phyloP scores from a whole-genome alignment of 2,888 invertebrate genomes.

The Amiota mariae region DNA sequence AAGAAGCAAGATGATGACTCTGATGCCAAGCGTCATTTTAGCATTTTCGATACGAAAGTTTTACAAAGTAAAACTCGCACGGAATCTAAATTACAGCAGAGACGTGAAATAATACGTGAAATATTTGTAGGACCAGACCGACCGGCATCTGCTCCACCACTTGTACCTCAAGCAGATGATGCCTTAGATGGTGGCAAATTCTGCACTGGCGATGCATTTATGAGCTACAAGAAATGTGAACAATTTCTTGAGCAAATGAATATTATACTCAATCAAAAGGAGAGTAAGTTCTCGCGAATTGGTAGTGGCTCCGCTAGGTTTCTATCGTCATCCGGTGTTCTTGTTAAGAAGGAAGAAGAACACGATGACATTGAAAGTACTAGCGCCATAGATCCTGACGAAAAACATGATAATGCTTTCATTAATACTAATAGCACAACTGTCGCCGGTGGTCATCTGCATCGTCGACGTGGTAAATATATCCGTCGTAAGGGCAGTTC shows the following conservation, averaged over 20 bases:
- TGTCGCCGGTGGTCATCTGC: not conserved
- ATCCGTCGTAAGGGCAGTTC: constrained; percentile 72
- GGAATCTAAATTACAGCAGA: constrained; percentile 82
- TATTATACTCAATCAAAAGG: constrained; percentile 61
- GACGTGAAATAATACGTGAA: constrained; percentile 85
- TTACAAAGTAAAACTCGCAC: constrained; percentile 84
- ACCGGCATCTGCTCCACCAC: constrained; percentile 87
- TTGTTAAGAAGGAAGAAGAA: constrained; percentile 35
- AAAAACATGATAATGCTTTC: constrained; percentile 37
- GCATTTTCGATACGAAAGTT: constrained; percentile 81
- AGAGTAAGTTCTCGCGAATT: constrained; percentile 49
- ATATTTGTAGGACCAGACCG: constrained; percentile 84
- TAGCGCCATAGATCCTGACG: constrained; percentile 46
- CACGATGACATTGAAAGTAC: constrained; percentile 49
- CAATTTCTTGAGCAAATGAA: constrained; percentile 71
- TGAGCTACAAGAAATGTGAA: constrained; percentile 70
- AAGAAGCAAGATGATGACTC: constrained; percentile 40
- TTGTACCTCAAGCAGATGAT: constrained; percentile 64
- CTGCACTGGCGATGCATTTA: constrained; percentile 36
- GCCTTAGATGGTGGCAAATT: constrained; percentile 41
- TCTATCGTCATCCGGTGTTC: not conserved
- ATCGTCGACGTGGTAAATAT: constrained; percentile 44
- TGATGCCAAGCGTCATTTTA: constrained; percentile 62
- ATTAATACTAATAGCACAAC: not conserved
- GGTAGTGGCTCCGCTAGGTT: constrained; percentile 1